Evolutionary conservation across 2,888 invertebrate species (phyloP), one percentile per base, ranked within the genome.

Genomic region (Spilosoma lubricipeda): DNA sequence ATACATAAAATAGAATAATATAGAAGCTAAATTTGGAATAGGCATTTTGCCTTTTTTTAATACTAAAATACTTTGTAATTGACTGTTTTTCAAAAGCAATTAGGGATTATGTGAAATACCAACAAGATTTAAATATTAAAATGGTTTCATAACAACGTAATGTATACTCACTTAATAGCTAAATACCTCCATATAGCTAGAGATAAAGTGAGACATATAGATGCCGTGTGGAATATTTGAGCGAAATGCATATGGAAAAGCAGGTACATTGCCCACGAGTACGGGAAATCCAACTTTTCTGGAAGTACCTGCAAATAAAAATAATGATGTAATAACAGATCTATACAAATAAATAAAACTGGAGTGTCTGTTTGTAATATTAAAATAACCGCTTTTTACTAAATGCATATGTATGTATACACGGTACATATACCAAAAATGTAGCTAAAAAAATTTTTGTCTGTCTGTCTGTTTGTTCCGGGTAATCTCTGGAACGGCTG

Each of bases 171-270:
- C 98, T 97, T 97, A 90, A 98, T 97, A 77, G 98, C 98, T 76
- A 98, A 96, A 92, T 98, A 98, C 86, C 99, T 97, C 97, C 98
- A 98, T 85, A 98, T 97, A 30, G 99, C 99, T 88, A 98, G 92
- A 0, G 97, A 97, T 9, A 97, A 96, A 3, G 98, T 98, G 84
- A 98, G 96, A 90, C 98, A 98, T 79, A 98, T 98, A 39, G 98
- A 98, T 56, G 98, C 97, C 0, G 98, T 98, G 91, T 98, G 98
- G 77, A 98, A 96, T 69, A 98, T 97, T 90, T 97, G 98, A 5
- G 98, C 97, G 89, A 98, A 97, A 92, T 98, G 97, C 93, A 97
- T 97, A 90, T 98, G 98, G 85, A 98, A 97, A 30, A 98, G 94
- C 72, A 98, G 96, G 87, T 97, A 98, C 79, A 97, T 96, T 0